A percentile compares a stretch with the other conserved stretches of the same genome.
Evolutionary conservation across 2,113 vertebrate genomes (phyloP).

Genomic region (Lepisosteus osseus): DNA sequence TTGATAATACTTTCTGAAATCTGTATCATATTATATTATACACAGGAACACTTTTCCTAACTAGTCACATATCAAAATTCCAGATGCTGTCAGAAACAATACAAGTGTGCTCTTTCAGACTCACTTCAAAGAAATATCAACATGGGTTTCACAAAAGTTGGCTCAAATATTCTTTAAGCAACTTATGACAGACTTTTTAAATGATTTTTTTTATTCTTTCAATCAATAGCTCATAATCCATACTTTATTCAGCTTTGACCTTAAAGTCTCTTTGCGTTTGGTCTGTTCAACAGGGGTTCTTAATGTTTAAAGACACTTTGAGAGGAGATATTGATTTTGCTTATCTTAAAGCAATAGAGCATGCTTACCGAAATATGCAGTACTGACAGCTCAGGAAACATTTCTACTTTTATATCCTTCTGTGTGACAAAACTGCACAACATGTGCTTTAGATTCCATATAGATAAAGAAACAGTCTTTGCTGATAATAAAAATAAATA

Average conservation of each 20-base stretch:
- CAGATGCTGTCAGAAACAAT: no score
- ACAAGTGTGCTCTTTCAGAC: no score
- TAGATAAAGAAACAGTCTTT: not conserved
- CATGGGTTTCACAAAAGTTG: no score
- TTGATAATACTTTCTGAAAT: no score
- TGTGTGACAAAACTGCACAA: not conserved
- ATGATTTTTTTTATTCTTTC: not conserved
- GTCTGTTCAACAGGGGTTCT: not conserved
- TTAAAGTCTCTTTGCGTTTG: not conserved
- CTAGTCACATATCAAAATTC: no score
- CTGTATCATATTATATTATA: no score
- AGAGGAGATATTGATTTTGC: not conserved
- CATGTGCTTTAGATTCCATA: not conserved
- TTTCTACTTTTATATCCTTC: not conserved
- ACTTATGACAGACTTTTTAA: not conserved
- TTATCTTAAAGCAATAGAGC: not conserved
- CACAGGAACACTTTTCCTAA: no score
- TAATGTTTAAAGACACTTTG: slow-evolving; percentile 3
- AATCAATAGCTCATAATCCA: not conserved
- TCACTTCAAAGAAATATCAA: no score
- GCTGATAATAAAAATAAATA: not conserved
- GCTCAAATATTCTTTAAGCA: no score
- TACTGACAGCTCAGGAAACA: not conserved
- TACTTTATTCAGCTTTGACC: slow-evolving; percentile 2
- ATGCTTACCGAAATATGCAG: not conserved